Conservation (phyloP, 2,113 vertebrate genomes). For the Nycticebus coucang region DNA sequence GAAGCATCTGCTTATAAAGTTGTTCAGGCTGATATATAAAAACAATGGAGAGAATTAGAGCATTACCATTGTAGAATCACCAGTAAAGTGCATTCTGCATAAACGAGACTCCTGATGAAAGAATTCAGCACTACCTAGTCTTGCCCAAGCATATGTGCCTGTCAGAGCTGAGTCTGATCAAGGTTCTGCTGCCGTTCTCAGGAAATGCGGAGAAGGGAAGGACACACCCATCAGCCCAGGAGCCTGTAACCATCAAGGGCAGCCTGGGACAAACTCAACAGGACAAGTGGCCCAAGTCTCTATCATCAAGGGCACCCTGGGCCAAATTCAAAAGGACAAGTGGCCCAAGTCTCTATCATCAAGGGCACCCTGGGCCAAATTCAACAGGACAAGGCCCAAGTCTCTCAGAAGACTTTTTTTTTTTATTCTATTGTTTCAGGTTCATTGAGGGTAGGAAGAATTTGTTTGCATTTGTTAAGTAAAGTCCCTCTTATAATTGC, state of each 20-base stretch:
- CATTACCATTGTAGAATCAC: background rate
- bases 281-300: background rate
- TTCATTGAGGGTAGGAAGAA: no score
- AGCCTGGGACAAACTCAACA: background rate
- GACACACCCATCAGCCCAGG: background rate
- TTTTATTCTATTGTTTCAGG: no score
- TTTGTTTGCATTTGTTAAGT: no score
- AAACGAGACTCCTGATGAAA: background rate
- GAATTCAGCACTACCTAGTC: background rate
- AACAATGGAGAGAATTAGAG: background rate
- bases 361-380: background rate
- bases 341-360: background rate
- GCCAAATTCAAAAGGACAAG: background rate
- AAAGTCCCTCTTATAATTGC: no score
- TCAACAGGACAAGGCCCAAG: background rate
- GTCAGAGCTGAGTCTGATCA: background rate
- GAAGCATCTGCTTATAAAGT: background rate
- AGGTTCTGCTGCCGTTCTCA: background rate
- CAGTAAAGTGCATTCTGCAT: background rate
- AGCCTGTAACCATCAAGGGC: background rate
- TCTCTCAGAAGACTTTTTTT: no score
- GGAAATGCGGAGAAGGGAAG: background rate
- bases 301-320: background rate
- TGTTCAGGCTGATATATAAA: background rate
- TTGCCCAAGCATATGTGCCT: background rate